Evolutionary conservation across 2,888 invertebrate species (phyloP).

Genomic region (Nephrotoma appendiculata): DNA sequence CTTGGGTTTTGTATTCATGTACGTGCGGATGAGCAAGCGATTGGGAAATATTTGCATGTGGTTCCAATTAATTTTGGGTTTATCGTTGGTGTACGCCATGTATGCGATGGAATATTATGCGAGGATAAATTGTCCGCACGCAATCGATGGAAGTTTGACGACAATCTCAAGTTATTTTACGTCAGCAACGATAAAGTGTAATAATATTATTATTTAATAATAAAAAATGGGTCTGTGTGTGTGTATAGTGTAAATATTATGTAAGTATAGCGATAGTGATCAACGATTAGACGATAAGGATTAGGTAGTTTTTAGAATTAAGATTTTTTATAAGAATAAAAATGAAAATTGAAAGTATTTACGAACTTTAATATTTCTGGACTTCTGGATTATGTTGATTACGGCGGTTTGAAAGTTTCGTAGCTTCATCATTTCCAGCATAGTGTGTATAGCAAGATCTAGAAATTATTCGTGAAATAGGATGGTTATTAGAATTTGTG

Average conservation of each 20-base stretch:
- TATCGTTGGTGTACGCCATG: conserved; percentile 44
- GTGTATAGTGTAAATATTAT: neutral
- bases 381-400: too few species aligned
- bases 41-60: conserved; percentile 73
- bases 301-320: neutral
- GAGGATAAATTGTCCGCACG: conserved; percentile 19
- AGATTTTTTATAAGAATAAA: neutral
- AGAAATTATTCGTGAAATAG: too few species aligned
- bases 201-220: neutral
- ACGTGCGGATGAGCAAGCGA: conserved; percentile 35
- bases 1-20: conserved; percentile 43
- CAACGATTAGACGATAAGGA: neutral
- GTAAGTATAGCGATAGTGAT: neutral
- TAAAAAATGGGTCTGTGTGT: neutral
- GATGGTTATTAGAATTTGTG: too few species aligned
- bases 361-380: too few species aligned
- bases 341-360: neutral
- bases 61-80: conserved; percentile 64
- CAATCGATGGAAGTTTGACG: neutral
- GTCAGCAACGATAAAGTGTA: neutral
- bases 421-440: too few species aligned
- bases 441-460: too few species aligned
- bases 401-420: too few species aligned
- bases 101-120: conserved; percentile 62
- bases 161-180: neutral